Evolutionary conservation across 1,140 invertebrate genomes (phyloP).

Genomic region (Panagrolaimus sp.): DNA sequence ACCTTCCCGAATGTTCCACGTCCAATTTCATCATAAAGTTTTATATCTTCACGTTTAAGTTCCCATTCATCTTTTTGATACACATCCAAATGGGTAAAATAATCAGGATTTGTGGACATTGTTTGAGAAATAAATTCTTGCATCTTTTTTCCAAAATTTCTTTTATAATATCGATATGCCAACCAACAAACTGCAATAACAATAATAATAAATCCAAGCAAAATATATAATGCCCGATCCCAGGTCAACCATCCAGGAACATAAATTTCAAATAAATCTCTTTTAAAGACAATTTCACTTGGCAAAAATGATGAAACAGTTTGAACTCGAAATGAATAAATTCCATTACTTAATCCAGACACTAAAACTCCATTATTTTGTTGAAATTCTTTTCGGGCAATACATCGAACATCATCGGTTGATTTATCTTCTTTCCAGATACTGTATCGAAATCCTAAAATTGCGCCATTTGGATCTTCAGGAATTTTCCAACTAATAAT

Average conservation of each 20-base stretch:
- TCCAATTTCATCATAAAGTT: slow-evolving; percentile 75
- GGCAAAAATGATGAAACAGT: slow-evolving; percentile 74
- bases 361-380: slow-evolving; percentile 40
- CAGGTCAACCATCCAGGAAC: slow-evolving; percentile 34
- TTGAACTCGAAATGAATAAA: slow-evolving; percentile 73
- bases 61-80: slow-evolving; percentile 93
- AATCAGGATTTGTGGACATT: slow-evolving; percentile 63
- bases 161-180: slow-evolving; percentile 19
- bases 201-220: slow-evolving; percentile 45
- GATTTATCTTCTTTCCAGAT: too few species aligned
- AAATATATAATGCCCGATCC: slow-evolving; percentile 10
- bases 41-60: slow-evolving; percentile 76
- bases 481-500: slow-evolving; percentile 44
- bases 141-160: slow-evolving; percentile 41
- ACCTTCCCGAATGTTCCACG: slow-evolving; percentile 88
- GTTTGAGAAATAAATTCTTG: slow-evolving; percentile 47
- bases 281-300: slow-evolving; percentile 68
- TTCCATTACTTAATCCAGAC: slow-evolving; percentile 69
- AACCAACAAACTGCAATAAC: slow-evolving; percentile 42
- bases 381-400: slow-evolving; percentile 24
- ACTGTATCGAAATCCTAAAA: slow-evolving; percentile 39
- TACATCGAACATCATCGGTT: slow-evolving; percentile 35
- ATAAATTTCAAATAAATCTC: slow-evolving; percentile 68
- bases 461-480: slow-evolving; percentile 45
- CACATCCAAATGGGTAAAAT: slow-evolving; percentile 62